phyloP scores from a whole-genome alignment of 2,113 vertebrate genomes.

The Irena cyanogastra region DNA sequence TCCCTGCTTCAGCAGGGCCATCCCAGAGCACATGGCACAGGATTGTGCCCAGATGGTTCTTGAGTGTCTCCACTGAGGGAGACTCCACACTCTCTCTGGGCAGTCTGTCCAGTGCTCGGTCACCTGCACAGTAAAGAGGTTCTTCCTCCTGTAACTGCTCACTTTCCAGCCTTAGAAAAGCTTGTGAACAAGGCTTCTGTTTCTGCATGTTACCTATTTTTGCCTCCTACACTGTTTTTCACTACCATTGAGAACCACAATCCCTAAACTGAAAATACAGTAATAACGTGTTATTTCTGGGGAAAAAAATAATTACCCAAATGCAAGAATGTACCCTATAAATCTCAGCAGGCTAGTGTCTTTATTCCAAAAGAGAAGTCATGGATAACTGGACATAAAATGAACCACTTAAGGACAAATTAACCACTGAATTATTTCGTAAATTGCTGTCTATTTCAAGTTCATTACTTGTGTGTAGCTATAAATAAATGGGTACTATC shows the following conservation, averaged over 20 bases:
- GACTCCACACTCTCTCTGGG: not conserved
- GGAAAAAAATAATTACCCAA: not conserved
- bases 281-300: rapidly evolving
- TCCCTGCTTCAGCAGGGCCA: not conserved
- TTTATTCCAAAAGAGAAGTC: not conserved
- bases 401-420: not conserved
- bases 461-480: not conserved
- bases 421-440: not conserved
- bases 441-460: not conserved
- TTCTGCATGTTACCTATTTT: not conserved
- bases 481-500: not conserved
- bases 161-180: not conserved
- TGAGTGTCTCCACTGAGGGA: not conserved
- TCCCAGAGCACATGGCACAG: not conserved
- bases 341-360: not conserved
- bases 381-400: not conserved
- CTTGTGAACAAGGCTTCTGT: not conserved
- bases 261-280: not conserved
- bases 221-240: not conserved
- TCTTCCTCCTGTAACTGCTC: not conserved
- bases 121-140: not conserved
- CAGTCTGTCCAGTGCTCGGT: not conserved
- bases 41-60: not conserved
- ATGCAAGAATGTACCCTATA: not conserved
- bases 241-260: not conserved